These are phyloP conservation scores for Pycnomerus fuliginosus DNA, from an alignment of 2,888 invertebrate species.

Conservation along the genomic window DNA sequence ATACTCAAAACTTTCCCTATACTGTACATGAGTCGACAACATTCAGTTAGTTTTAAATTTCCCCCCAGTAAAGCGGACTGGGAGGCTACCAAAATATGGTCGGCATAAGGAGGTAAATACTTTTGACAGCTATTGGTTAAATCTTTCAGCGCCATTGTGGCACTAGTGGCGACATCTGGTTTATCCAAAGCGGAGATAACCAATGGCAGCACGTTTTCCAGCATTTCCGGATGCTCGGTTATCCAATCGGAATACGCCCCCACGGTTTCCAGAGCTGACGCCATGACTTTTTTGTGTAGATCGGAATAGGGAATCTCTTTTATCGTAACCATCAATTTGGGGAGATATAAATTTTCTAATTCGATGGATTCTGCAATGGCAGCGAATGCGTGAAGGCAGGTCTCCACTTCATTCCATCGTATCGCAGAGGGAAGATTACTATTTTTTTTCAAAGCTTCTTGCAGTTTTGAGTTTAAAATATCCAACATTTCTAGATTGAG, in stretches of 20 bases:
- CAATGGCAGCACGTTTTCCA: slow-evolving; percentile 68
- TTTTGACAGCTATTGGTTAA: slow-evolving; percentile 78
- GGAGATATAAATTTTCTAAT: slow-evolving; percentile 58
- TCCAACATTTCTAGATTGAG: slow-evolving; percentile 73
- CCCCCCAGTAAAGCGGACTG: slow-evolving; percentile 60
- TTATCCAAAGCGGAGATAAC: slow-evolving; percentile 66
- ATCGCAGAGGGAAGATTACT: slow-evolving; percentile 37
- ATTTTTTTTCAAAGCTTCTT: slow-evolving; percentile 56
- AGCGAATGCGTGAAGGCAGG: slow-evolving; percentile 66
- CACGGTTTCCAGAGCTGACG: slow-evolving; percentile 74
- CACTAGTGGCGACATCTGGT: slow-evolving; percentile 70
- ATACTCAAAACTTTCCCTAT: slow-evolving; percentile 73
- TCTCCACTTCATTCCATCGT: slow-evolving; percentile 64
- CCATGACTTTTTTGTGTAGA: slow-evolving; percentile 62
- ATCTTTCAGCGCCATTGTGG: slow-evolving; percentile 87
- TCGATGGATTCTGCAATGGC: slow-evolving; percentile 65
- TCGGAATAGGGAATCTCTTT: slow-evolving; percentile 64
- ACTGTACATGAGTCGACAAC: slow-evolving; percentile 72
- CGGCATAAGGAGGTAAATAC: slow-evolving; percentile 73
- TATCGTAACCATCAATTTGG: slow-evolving; percentile 61
- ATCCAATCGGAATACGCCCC: slow-evolving; percentile 88
- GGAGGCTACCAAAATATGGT: slow-evolving; percentile 72
- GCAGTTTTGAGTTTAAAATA: slow-evolving; percentile 66
- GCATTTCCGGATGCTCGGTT: slow-evolving; percentile 65
- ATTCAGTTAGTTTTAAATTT: slow-evolving; percentile 65